Evolutionary conservation across 2,113 vertebrate species (phyloP).

Genomic region (Dipodomys stephensi): DNA sequence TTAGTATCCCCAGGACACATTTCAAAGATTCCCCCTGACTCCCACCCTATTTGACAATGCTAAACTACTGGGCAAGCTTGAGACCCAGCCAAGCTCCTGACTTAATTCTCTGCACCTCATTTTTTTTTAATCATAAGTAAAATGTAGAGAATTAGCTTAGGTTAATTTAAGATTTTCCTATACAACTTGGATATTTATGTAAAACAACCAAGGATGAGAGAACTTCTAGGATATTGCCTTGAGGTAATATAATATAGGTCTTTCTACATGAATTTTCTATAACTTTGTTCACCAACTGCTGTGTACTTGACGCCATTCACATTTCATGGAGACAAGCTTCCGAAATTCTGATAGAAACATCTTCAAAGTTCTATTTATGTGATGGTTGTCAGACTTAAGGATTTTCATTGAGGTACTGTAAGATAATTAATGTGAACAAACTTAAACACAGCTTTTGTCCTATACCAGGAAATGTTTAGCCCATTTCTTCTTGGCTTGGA

Average conservation of each 20-base stretch:
- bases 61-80: constrained; percentile 2
- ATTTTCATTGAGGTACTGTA: constrained; percentile 69
- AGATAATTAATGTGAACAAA: constrained; percentile 53
- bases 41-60: background rate
- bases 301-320: constrained; percentile 68
- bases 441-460: background rate
- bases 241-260: background rate
- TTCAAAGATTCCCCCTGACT: background rate
- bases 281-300: constrained; percentile 66
- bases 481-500: background rate
- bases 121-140: constrained; percentile 18
- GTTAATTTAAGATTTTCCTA: background rate
- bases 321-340: constrained; percentile 68
- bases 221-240: constrained; percentile 36
- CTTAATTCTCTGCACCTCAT: background rate
- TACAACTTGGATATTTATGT: background rate
- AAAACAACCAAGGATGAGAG: background rate
- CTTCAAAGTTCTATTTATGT: constrained; percentile 55
- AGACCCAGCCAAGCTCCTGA: background rate
- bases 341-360: constrained; percentile 67
- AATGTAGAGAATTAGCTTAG: background rate
- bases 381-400: constrained; percentile 48
- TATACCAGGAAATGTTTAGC: constrained; percentile 37
- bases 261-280: constrained; percentile 67
- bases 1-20: background rate